Conservation (phyloP, 1,140 invertebrate species). For the Lethrus apterus region DNA sequence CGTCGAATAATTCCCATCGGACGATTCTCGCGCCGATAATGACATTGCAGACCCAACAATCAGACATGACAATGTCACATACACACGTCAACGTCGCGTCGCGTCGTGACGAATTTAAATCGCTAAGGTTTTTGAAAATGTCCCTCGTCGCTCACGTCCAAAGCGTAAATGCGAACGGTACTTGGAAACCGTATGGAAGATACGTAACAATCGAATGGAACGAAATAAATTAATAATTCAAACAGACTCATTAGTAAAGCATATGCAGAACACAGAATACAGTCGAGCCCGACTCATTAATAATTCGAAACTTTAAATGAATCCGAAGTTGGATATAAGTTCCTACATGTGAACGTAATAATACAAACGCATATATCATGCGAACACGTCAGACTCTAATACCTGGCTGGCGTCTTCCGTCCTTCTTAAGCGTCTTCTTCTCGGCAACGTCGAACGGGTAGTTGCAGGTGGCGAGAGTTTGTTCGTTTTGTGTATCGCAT, state of each 20-base stretch:
- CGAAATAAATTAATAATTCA: slow-evolving; percentile 37
- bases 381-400: slow-evolving; percentile 28
- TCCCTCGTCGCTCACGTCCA: not conserved
- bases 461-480: too few relatives aligned
- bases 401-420: slow-evolving; percentile 16
- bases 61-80: too few relatives aligned
- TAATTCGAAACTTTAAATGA: slow-evolving; percentile 40
- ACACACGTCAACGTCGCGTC: too few relatives aligned
- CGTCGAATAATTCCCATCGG: too few relatives aligned
- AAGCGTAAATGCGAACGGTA: not conserved
- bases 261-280: slow-evolving; percentile 32
- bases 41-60: too few relatives aligned
- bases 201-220: not conserved
- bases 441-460: not conserved
- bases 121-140: slow-evolving; percentile 1
- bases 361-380: slow-evolving; percentile 37
- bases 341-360: slow-evolving; percentile 36
- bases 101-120: slow-evolving; percentile 1
- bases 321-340: slow-evolving; percentile 36
- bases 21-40: too few relatives aligned
- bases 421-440: slow-evolving; percentile 17
- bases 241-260: slow-evolving; percentile 36
- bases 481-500: too few relatives aligned
- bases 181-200: not conserved
- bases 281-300: slow-evolving; percentile 37